Evolutionary conservation across 1,140 invertebrate species (phyloP), one percentile per base, ranked within the genome.

Genomic region (Ceratoteleas bidentatus): DNA sequence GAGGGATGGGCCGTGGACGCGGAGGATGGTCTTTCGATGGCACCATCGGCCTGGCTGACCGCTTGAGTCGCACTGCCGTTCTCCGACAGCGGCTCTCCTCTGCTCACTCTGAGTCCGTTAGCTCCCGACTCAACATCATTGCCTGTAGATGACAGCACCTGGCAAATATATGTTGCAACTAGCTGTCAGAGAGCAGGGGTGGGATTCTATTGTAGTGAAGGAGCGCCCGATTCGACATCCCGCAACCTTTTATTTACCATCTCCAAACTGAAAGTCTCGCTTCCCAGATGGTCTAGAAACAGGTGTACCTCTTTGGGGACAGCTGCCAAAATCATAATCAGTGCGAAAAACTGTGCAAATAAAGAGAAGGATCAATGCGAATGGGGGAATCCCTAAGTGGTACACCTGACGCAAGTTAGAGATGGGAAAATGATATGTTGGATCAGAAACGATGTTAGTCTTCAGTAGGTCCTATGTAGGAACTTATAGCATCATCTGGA

Each of bases 141-240:
- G 91, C 92, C 92, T 92, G 92, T 92, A 91, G 92, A 92, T 91
- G 92, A 93, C 91, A 92, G 90, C 92, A 93, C 92, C 92, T 93
- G 92, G 92, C 90, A 92, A 92, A 92, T 92, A 92, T 91, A 92
- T 91, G 90, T 91, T 91, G 90, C 88, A 91, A 90, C 91, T 91
- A 92, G 89, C 91, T 88, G 90, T 92, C 91, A 91, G 89, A 92
- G 89, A 92, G 89, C 90, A 90, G 90, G 91, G 90, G 87, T 89
- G 89, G 90, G 91, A 85, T 89, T 86, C 88, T 89, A 89, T 89
- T 80, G 85, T 89, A 90, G 84, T 77, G 86, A 86, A 90, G 89
- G 86, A 87, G 88, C 85, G 88, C 83, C 85, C 72, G 58, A 81
- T 52, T 47, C 57, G 36, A 58, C 65, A 57, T 68, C 83, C 85